Conservation (phyloP, 2,888 invertebrate genomes). For the Cepaea hortensis region DNA sequence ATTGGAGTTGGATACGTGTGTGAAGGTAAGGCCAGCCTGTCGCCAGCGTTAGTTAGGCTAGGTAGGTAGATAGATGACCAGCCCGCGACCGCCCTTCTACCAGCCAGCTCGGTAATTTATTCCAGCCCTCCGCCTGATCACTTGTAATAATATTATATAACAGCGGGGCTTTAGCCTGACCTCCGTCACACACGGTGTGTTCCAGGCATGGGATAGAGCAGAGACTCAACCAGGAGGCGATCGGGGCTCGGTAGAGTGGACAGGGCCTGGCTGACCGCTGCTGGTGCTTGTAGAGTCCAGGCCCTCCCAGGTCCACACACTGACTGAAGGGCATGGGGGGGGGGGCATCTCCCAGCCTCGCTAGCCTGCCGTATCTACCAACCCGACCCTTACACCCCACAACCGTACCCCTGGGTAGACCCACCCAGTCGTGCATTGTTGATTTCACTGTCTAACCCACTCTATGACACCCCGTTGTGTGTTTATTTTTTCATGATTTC, state of each 20-base stretch:
- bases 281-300: slow-evolving; percentile 3
- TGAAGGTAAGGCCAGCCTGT: slow-evolving; percentile 85
- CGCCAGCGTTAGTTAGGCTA: neutral
- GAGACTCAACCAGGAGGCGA: neutral
- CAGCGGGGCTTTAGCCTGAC: neutral
- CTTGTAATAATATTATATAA: slow-evolving; percentile 39
- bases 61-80: slow-evolving; percentile 9
- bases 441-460: no score
- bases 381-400: no score
- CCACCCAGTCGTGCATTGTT: neutral
- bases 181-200: neutral
- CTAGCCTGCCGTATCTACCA: no score
- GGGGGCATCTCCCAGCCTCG: neutral
- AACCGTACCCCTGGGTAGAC: no score
- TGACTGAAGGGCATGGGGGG: neutral
- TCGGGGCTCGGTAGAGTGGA: neutral
- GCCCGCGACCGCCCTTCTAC: slow-evolving; percentile 18
- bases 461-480: no score
- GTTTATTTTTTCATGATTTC: no score
- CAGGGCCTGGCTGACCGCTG: slow-evolving; percentile 12
- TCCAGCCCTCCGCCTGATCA: slow-evolving; percentile 24
- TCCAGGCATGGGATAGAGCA: no score
- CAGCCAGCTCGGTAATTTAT: slow-evolving; percentile 45
- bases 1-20: slow-evolving; percentile 99
- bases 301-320: slow-evolving; percentile 21